Evolutionary conservation across 2,797 vertebrate genomes (phyloP), one percentile per base, ranked within the genome.

Genomic region (Ptychadena robeensis): DNA sequence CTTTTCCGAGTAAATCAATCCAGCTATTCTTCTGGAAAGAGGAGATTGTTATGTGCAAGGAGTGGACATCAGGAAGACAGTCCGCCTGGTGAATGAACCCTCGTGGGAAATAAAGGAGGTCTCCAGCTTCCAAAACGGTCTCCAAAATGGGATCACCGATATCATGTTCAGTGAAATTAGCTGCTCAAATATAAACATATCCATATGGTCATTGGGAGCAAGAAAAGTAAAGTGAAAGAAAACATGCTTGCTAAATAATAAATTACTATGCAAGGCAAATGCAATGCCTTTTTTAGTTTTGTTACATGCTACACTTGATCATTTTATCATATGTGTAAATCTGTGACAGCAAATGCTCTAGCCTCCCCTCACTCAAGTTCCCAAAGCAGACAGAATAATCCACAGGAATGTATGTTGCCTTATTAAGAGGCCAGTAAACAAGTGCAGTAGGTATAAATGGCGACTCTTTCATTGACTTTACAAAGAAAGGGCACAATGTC

Each of bases 21-120:
- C 97, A 99, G 82, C 95, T 95, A 91, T 99, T 98, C 87, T 92
- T 96, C 94, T 99, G 98, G 88, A 90, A 97, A 0, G 97, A 96
- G 38, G 98, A 99, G 87, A 99, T 84, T 0, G 98, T 99, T 88
- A 99, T 92, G 88, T 99, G 98, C 67, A 99, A 91, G 0, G 98
- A 99, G 87, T 99, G 97, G 0, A 88, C 86, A 0, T 96, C 94
- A 0, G 96, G 94, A 37, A 96, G 94, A 79, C 97, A 98, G 85
- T 95, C 77, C 0, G 94, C 98, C 89, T 99, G 97, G 88, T 99
- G 98, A 88, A 98, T 94, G 88, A 98, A 98, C 22, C 98, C 98
- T 0, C 98, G 92, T 0, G 98, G 98, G 57, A 99, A 97, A 88
- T 98, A 99, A 11, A 99, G 94, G 80, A 99, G 88, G 87, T 99